Evolutionary conservation across 2,797 vertebrate genomes (phyloP).

Genomic region (Hozukius guyotensis): DNA sequence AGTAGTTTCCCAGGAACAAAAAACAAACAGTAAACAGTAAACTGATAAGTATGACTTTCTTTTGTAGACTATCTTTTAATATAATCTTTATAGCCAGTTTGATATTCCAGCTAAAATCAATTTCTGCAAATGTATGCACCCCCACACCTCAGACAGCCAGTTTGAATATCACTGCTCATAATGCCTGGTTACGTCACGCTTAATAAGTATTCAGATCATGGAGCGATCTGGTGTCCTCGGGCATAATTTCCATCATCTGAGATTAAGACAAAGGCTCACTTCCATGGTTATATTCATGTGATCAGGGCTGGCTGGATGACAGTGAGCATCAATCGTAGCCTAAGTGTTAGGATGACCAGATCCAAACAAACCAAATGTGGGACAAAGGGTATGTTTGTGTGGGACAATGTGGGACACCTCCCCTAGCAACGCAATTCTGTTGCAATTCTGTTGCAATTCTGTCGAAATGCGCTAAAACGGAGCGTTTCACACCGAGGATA

Average conservation of each 20-base stretch:
- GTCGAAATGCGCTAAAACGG: too few relatives aligned
- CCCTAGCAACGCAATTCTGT: too few relatives aligned
- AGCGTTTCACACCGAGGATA: too few relatives aligned
- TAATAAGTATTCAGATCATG: slow-evolving; percentile 23
- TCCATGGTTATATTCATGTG: not conserved
- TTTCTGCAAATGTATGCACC: slow-evolving; percentile 9
- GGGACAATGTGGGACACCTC: too few relatives aligned
- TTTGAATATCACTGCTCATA: slow-evolving; percentile 2
- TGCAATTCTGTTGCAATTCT: too few relatives aligned
- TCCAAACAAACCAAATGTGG: too few relatives aligned
- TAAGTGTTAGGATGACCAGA: not conserved
- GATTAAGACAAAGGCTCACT: not conserved
- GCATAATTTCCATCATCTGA: not conserved
- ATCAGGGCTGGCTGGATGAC: not conserved
- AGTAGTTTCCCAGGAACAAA: not conserved
- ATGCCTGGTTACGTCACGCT: not conserved
- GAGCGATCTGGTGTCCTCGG: not conserved
- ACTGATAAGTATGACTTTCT: not conserved
- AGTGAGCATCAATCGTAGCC: not conserved
- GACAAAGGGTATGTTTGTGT: too few relatives aligned
- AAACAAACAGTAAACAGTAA: not conserved
- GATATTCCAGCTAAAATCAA: not conserved
- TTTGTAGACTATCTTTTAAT: not conserved
- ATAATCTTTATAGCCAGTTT: not conserved
- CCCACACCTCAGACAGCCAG: not conserved